Evolutionary conservation across 2,797 vertebrate species (phyloP), one percentile per base, ranked within the genome.

Genomic region (Melanotaenia nigrans): DNA sequence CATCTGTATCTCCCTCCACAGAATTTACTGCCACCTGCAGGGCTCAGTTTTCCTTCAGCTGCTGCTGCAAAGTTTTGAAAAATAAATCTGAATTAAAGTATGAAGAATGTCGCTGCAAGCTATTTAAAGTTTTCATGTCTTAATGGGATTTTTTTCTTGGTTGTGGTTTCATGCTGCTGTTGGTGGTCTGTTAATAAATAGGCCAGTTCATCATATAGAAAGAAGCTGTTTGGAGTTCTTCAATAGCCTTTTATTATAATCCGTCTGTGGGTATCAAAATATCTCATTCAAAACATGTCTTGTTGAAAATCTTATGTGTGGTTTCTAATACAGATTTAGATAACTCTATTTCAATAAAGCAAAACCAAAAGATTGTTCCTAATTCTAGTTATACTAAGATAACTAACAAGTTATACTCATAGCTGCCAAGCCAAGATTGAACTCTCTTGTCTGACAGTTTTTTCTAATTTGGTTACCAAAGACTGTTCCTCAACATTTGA

Each of bases 121-220:
- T 12, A n/a, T n/a, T 47, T 20, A n/a, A 47, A 22, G 0, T 69
- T 65, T n/a, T 6, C 30, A n/a, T 73, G 5, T 55, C 32, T 33
- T 28, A 18, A 49, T 22, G 2, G 5, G 9, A 11, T 22, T 49
- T 1, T 55, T 55, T 65, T 61, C 53, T 42, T 65, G 42, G 0
- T 38, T 69, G 12, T 13, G 40, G 47, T 51, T 49, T 49, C 20
- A n/a, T 58, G 56, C 38, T 11, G 24, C 61, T 38, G 57, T 59
- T 32, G 3, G 18, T 22, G 22, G 61, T 33, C 47, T 56, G 56
- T 65, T 59, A 38, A 70, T 49, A 71, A 79, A 54, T 68, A 58
- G 66, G 71, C 72, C 78, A 73, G 40, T 60, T 70, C 4, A 58
- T 36, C 8, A 40, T 63, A 62, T 63, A 59, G 73, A 71, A 75